Evolutionary conservation across 2,797 vertebrate species (phyloP), one percentile per base, ranked within the genome.

Genomic region (Pteronotus mesoamericanus): DNA sequence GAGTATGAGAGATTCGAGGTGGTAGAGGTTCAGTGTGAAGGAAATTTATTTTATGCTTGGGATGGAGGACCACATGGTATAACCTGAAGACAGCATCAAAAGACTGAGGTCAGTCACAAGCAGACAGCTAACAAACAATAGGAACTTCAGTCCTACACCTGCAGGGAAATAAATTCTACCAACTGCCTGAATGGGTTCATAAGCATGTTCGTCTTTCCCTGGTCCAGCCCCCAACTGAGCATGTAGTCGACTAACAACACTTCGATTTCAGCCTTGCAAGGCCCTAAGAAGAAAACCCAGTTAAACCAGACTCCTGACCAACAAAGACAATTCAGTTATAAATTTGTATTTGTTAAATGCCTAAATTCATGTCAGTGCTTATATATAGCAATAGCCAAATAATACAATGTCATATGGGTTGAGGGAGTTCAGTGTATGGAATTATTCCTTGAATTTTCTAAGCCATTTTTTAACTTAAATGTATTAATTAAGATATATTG

Each of bases 61-160:
- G 3, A 39, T 16, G 10, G 11, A 42, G 2, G 2, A 9, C 5
- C 19, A 14, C 2, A 1, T 1, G 16, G 1, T 5, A 4, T 0
- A 55, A 42, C 4, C 5, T 32, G 1, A 72, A 19, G n/a, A 6
- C 24, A 66, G 15, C 10, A 26, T 39, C 26, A 18, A 66, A 69
- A 3, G 55, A 1, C 24, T 59, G 18, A 93, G 19, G 12, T 83
- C 9, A 44, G 26, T 86, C 19, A 32, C 9, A 24, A 68, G 3
- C 1, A 48, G 12, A 29, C 2, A 39, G 26, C 9, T 14, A 42
- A 10, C 34, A 59, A 51, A 80, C 32, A 18, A 18, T 14, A 29
- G 26, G 9, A 4, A 44, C 8, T 6, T 57, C 24, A n/a, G 2
- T 34, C 6, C 53, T 77, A 1, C 8, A 68, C 24, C 6, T 19